phyloP scores from a whole-genome alignment of 2,888 invertebrate genomes.

The Drosophila anomalata region DNA sequence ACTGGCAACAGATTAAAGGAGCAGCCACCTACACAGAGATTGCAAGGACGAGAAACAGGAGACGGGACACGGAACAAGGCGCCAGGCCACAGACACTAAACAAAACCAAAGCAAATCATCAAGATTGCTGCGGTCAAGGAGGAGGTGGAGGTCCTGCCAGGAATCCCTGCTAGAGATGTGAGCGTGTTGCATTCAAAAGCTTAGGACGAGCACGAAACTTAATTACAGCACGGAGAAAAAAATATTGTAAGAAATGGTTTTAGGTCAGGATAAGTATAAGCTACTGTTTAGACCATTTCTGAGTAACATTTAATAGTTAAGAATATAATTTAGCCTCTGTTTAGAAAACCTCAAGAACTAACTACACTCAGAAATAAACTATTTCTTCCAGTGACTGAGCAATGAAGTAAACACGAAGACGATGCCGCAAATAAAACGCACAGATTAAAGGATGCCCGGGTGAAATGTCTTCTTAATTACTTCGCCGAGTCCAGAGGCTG shows the following conservation, averaged over 20 bases:
- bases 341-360: too few species aligned
- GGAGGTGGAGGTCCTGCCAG: conserved; percentile 5
- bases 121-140: conserved; percentile 24
- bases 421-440: conserved; percentile 73
- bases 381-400: conserved; percentile 26
- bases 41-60: neutral
- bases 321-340: too few species aligned
- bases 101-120: conserved; percentile 54
- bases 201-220: neutral
- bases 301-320: too few species aligned
- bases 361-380: conserved; percentile 25
- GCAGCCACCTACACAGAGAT: conserved; percentile 5
- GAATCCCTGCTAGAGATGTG: conserved; percentile 22
- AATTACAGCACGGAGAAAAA: conserved; percentile 23
- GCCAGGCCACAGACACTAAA: conserved; percentile 34
- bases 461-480: conserved; percentile 81
- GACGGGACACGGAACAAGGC: conserved; percentile 24
- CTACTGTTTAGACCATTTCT: neutral
- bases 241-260: neutral
- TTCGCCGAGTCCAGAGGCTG: conserved; percentile 65
- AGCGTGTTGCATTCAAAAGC: conserved; percentile 6
- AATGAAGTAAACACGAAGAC: conserved; percentile 56
- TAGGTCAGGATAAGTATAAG: conserved; percentile 8
- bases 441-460: conserved; percentile 80
- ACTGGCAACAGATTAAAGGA: conserved; percentile 56